Conservation (phyloP, 2,113 vertebrate species). For the Caranx melampygus region DNA sequence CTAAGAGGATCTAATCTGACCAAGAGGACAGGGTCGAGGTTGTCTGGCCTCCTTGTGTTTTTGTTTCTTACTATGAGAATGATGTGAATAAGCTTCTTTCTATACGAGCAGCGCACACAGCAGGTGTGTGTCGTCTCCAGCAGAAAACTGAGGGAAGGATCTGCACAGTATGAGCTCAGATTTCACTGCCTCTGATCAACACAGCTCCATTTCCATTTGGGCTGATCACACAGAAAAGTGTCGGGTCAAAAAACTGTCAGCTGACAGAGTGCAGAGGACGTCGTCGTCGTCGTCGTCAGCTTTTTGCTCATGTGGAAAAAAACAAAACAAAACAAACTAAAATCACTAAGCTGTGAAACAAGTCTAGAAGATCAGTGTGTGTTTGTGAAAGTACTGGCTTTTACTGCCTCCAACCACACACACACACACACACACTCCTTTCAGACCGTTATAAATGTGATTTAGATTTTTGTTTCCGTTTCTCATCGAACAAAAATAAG, state of each 20-base stretch:
- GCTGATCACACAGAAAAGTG: background rate
- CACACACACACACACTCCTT: background rate
- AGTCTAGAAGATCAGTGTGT: background rate
- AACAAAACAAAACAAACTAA: background rate
- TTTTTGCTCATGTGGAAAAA: background rate
- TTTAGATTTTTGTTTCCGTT: constrained; percentile 3
- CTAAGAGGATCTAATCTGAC: constrained; percentile 4
- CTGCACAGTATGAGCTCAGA: constrained; percentile 14
- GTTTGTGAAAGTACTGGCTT: constrained; percentile 4
- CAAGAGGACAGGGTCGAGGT: background rate
- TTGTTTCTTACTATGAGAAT: background rate
- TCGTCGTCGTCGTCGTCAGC: background rate
- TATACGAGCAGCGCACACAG: background rate
- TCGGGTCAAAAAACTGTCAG: background rate
- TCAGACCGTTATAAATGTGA: background rate
- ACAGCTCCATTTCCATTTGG: background rate
- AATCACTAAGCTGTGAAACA: constrained; percentile 26
- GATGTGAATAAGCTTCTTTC: background rate
- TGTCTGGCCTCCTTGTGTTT: background rate
- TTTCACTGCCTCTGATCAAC: background rate
- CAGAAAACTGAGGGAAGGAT: constrained; percentile 19
- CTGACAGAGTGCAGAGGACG: background rate
- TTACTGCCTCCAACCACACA: constrained; percentile 1
- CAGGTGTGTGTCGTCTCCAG: constrained; percentile 11
- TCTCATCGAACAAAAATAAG: background rate